A percentile compares a stretch with the other conserved stretches of the same genome.
Conservation (phyloP, 1,140 invertebrate genomes). For the Psix sp. region DNA sequence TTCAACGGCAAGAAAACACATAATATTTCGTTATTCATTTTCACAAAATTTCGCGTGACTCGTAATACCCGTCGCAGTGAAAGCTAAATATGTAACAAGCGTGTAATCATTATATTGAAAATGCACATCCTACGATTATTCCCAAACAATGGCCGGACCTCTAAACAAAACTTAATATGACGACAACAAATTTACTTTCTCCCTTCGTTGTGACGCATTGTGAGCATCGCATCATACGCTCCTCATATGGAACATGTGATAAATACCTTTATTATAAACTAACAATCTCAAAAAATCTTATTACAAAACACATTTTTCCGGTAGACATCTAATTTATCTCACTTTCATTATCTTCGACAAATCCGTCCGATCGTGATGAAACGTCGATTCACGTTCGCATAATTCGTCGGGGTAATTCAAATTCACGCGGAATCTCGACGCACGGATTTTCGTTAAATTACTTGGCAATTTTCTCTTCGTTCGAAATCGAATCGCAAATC, state of each 20-base stretch:
- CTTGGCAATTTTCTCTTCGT: no score
- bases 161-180: slow-evolving; percentile 54
- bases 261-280: slow-evolving; percentile 23
- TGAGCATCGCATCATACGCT: slow-evolving; percentile 16
- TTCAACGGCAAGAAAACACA: background rate
- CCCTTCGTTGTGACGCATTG: slow-evolving; percentile 31
- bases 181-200: slow-evolving; percentile 59
- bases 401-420: no score
- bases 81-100: slow-evolving; percentile 59
- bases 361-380: no score
- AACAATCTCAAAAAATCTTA: slow-evolving; percentile 34
- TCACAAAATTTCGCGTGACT: slow-evolving; percentile 33
- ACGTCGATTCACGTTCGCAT: no score
- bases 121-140: slow-evolving; percentile 58
- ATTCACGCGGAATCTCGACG: no score
- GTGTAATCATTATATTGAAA: slow-evolving; percentile 59
- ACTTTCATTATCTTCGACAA: no score
- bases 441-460: no score
- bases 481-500: no score
- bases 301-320: slow-evolving; percentile 27
- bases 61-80: slow-evolving; percentile 39
- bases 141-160: slow-evolving; percentile 43
- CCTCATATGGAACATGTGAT: slow-evolving; percentile 23
- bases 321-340: no score
- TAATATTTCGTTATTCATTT: slow-evolving; percentile 8